Evolutionary conservation across 2,797 vertebrate species (phyloP), one percentile per base, ranked within the genome.

Genomic region (Xerus rutilus): DNA sequence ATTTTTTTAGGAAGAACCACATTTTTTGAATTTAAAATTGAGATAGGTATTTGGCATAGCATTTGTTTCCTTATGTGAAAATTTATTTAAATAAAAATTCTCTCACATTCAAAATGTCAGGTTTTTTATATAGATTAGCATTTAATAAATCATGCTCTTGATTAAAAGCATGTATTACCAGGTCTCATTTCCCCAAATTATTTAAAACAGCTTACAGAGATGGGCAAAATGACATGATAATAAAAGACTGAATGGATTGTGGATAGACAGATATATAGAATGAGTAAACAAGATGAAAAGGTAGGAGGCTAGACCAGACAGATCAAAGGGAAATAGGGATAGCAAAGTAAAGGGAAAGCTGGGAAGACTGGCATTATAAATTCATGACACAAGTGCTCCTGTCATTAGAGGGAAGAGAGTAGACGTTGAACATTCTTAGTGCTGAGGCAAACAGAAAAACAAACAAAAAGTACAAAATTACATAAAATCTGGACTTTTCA

Each of bases 331-430:
- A 89, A 91, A 76, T 72, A 45, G 14, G 25, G 32, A 9, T 20
- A 57, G 39, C 20, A 93, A 96, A 90, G 30, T 89, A 65, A 86
- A 86, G 25, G 91, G 74, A 81, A 95, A 91, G 64, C n/a, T 83
- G 5, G 32, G 15, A 23, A 77, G 65, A 70, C 67, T 73, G 32
- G 4, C 72, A 45, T 91, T 65, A 76, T 65, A 73, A 96, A 64
- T 81, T 81, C 25, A 64, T 83, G 30, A 89, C 69, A 62, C 69
- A 87, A 54, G 14, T 72, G n/a, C 70, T 81, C 3, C 39, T 78
- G 1, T 49, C 49, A 23, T 81, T 82, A 43, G 20, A 10, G 17
- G 39, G 45, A 78, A 1, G 45, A 32, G 43, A 52, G 10, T n/a
- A 84, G 77, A 43, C 59, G 92, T 88, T 20, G 52, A 79, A 12